phyloP scores from a whole-genome alignment of 2,888 invertebrate species.

The Coelopa pilipes region DNA sequence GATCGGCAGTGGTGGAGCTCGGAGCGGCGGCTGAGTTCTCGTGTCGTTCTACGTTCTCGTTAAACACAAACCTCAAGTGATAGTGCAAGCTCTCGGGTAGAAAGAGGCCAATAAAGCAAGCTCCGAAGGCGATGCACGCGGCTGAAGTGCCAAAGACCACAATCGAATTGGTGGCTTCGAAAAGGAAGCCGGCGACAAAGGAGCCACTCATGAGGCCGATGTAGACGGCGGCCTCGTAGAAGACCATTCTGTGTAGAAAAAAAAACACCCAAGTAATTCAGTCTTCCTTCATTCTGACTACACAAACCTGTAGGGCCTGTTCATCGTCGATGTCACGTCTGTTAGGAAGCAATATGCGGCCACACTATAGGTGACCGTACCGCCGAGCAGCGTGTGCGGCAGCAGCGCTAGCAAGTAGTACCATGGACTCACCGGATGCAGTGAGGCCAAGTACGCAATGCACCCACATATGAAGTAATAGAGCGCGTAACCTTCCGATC shows the following conservation, averaged over 20 bases:
- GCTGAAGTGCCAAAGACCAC: slow-evolving; percentile 57
- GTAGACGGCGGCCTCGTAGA: slow-evolving; percentile 71
- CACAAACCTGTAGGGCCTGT: slow-evolving; percentile 72
- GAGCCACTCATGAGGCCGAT: slow-evolving; percentile 74
- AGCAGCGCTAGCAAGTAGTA: slow-evolving; percentile 69
- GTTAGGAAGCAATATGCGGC: slow-evolving; percentile 74
- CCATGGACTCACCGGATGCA: slow-evolving; percentile 59
- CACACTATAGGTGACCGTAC: slow-evolving; percentile 71
- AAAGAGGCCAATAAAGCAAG: slow-evolving; percentile 50
- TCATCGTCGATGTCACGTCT: slow-evolving; percentile 72
- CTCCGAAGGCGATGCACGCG: slow-evolving; percentile 47
- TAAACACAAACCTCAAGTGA: slow-evolving; percentile 5
- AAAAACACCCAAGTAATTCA: too few relatives aligned
- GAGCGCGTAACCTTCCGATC: slow-evolving; percentile 54
- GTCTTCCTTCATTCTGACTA: too few relatives aligned
- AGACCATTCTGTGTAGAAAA: slow-evolving; percentile 69
- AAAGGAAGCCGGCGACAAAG: slow-evolving; percentile 70
- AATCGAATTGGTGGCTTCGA: slow-evolving; percentile 61
- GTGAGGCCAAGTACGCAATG: slow-evolving; percentile 51
- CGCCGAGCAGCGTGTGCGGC: slow-evolving; percentile 72
- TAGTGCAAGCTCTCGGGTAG: slow-evolving; percentile 58
- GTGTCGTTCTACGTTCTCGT: not conserved
- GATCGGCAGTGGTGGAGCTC: too few relatives aligned
- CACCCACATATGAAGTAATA: slow-evolving; percentile 53
- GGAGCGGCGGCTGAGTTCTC: too few relatives aligned